Evolutionary conservation across 1,140 invertebrate genomes (phyloP).

Genomic region (Venturia canescens): DNA sequence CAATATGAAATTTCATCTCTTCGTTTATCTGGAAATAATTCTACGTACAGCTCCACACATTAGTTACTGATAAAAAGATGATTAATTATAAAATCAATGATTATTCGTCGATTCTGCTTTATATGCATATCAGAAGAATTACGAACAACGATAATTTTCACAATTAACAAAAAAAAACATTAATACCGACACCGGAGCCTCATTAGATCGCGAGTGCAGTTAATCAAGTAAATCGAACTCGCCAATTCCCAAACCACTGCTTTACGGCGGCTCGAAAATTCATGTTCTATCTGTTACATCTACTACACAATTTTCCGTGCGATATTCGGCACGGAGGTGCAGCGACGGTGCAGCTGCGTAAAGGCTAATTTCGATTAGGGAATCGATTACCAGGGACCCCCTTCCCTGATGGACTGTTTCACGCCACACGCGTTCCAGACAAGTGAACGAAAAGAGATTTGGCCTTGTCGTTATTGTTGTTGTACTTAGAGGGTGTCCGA

Average conservation of each 20-base stretch:
- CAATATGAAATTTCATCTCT: too few species aligned
- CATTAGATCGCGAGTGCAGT: neutral
- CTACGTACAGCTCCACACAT: too few species aligned
- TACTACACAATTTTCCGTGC: neutral
- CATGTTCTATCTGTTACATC: neutral
- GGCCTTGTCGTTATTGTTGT: neutral
- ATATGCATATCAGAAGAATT: too few species aligned
- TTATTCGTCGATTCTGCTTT: too few species aligned
- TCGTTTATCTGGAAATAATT: too few species aligned
- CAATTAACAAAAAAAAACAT: too few species aligned
- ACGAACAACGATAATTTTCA: too few species aligned
- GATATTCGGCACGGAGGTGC: neutral
- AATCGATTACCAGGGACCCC: conserved; percentile 44
- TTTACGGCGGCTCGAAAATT: neutral
- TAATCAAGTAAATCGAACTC: neutral
- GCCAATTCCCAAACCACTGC: neutral
- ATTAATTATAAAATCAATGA: too few species aligned
- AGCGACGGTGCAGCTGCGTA: neutral
- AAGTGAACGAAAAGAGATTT: neutral
- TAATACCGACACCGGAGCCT: neutral
- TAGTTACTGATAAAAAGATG: too few species aligned
- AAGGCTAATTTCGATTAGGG: conserved; percentile 48
- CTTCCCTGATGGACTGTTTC: conserved; percentile 31
- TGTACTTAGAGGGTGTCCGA: neutral
- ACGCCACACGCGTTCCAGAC: conserved; percentile 17